Conservation (phyloP, 2,797 vertebrate genomes). For the Alosa sapidissima region DNA sequence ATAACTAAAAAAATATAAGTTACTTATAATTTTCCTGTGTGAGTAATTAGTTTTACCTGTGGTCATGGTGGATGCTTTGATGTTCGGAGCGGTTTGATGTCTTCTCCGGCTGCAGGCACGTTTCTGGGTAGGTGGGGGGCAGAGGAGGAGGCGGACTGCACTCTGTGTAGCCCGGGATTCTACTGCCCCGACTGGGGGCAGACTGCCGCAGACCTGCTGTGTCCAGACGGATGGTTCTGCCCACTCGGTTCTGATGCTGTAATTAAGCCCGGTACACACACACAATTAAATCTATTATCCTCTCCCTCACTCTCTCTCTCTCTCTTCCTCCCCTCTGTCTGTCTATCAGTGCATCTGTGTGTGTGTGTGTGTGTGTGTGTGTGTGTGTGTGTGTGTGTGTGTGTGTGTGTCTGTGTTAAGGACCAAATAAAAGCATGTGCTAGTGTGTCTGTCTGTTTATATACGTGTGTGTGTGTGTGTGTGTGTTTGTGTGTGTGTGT, state of each 20-base stretch:
- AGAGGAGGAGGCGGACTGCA: conserved; percentile 73
- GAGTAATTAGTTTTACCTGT: no score
- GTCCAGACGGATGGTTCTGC: conserved; percentile 87
- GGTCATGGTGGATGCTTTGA: no score
- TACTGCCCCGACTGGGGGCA: conserved; percentile 82
- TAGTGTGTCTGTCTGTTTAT: no score
- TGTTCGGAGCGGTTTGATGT: neutral
- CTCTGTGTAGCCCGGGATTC: conserved; percentile 76
- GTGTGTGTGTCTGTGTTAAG: no score
- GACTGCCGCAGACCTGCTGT: conserved; percentile 70
- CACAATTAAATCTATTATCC: neutral
- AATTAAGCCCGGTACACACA: conserved; percentile 64
- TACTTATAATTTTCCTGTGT: no score
- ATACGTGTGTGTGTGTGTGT: no score
- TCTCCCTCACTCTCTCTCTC: neutral
- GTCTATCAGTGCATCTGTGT: neutral
- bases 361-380: no score
- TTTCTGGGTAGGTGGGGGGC: conserved; percentile 73
- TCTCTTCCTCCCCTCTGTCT: neutral
- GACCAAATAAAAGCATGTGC: no score
- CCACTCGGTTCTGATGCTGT: conserved; percentile 75
- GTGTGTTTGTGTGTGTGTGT: neutral
- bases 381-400: neutral
- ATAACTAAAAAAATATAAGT: no score
- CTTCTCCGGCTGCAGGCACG: conserved; percentile 67